Evolutionary conservation across 2,113 vertebrate genomes (phyloP).

Genomic region (Toxostoma redivivum): DNA sequence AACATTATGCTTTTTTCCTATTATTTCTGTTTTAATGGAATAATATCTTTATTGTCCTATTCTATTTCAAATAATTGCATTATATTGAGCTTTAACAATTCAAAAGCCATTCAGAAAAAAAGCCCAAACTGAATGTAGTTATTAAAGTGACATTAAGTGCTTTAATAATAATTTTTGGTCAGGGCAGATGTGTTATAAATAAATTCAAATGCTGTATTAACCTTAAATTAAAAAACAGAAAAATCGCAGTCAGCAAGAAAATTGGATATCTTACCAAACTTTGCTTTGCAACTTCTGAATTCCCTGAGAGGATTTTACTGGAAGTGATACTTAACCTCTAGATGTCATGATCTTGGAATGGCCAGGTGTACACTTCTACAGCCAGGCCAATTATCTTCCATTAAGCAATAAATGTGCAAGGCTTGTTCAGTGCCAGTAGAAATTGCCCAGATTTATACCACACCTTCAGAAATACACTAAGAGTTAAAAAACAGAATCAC

Average conservation of each 20-base stretch:
- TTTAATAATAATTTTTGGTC: neutral
- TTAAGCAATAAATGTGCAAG: slow-evolving; percentile 57
- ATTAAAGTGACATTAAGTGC: slow-evolving; percentile 3
- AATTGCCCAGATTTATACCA: slow-evolving; percentile 16
- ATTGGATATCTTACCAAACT: slow-evolving; percentile 13
- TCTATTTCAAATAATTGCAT: neutral
- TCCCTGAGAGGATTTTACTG: slow-evolving; percentile 62
- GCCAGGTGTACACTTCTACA: slow-evolving; percentile 25
- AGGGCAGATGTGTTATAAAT: neutral
- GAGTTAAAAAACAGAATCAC: slow-evolving; percentile 54
- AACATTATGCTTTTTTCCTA: neutral
- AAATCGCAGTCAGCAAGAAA: slow-evolving; percentile 48
- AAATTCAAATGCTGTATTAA: slow-evolving; percentile 14
- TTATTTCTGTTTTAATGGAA: neutral
- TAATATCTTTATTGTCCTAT: neutral
- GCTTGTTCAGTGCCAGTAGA: neutral
- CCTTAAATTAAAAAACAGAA: slow-evolving; percentile 14
- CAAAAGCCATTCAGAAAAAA: neutral
- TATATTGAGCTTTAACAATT: neutral
- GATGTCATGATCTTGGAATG: slow-evolving; percentile 26
- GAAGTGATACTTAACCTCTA: slow-evolving; percentile 68
- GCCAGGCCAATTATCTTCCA: slow-evolving; percentile 49
- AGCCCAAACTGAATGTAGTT: neutral
- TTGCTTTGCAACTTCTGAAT: slow-evolving; percentile 27
- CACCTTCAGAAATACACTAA: neutral